Conservation (phyloP, 1,140 invertebrate species). For the Andrena cerasifolii region DNA sequence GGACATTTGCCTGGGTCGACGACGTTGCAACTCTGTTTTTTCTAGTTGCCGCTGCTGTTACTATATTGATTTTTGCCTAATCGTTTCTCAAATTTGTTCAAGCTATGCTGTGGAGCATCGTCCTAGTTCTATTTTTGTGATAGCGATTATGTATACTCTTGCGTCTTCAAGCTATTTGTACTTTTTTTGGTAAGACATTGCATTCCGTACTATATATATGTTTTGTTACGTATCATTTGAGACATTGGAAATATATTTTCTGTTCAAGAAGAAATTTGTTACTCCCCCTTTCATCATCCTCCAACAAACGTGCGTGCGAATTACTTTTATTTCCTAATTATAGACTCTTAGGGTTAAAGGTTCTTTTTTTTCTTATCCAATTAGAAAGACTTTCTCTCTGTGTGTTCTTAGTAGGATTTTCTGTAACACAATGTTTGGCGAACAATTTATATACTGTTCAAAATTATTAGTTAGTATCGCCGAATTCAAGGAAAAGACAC, state of each 20-base stretch:
- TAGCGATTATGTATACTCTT: slow-evolving; percentile 36
- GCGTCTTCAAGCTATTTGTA: slow-evolving; percentile 42
- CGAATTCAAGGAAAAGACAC: neutral
- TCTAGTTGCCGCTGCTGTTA: slow-evolving; percentile 44
- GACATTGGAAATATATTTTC: slow-evolving; percentile 58
- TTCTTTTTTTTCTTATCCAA: neutral
- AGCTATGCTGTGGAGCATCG: slow-evolving; percentile 33
- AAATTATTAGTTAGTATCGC: too few relatives aligned
- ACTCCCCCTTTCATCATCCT: slow-evolving; percentile 21
- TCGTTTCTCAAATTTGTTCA: slow-evolving; percentile 48
- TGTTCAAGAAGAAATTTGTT: slow-evolving; percentile 50
- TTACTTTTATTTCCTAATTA: neutral
- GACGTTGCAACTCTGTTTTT: slow-evolving; percentile 46
- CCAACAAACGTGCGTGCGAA: slow-evolving; percentile 10
- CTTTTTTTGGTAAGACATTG: slow-evolving; percentile 12
- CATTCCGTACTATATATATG: slow-evolving; percentile 23
- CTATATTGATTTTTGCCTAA: slow-evolving; percentile 58
- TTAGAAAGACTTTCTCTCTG: slow-evolving; percentile 25
- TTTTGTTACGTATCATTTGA: slow-evolving; percentile 52
- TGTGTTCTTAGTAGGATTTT: slow-evolving; percentile 36
- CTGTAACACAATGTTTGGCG: slow-evolving; percentile 29
- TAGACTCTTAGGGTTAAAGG: neutral
- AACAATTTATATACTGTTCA: neutral
- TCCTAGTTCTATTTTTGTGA: slow-evolving; percentile 29
- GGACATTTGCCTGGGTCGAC: slow-evolving; percentile 30